Base-by-base conservation (phyloP, 2,888 invertebrate genomes). In the Ecdyonurus torrentis region DNA sequence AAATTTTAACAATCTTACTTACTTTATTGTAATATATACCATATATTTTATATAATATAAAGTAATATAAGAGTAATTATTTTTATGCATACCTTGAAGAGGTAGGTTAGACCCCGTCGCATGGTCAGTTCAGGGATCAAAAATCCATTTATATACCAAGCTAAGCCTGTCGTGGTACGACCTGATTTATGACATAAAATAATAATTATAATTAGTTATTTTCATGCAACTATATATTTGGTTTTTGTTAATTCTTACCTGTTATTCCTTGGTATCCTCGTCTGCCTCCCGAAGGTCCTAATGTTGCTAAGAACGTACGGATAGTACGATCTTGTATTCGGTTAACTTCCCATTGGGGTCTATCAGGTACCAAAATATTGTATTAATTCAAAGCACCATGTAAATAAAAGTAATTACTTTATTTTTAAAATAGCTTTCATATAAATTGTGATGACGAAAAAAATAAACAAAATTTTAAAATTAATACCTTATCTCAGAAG, bases 111-210 rank as follows among this genome's bases (percentile, higher is more conserved):
- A 0, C 93, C 94, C 62, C 95, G 78, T 65, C 91, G 81, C 69
- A 96, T 77, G 81, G 89, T 92, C 65, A 96, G 76, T 74, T 94
- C 92, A 0, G 94, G 94, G 61, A 87, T 84, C 69, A 95, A 78
- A 70, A 85, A 83, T 0, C 95, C 95, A 75, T 96, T 94, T 66
- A 96, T 88, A 76, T 94, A 96, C 92, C 93, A 95, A 15, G 91
- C 86, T 58, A 89, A 77, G 0, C 84, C 87, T 68, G 82, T 86
- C 52, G 83, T 83, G 25, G 83, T 82, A 72, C 84, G 84, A 1
- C 83, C 83, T 82, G 58, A 18, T n/a, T n/a, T n/a, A n/a, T 70
- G 68, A 25, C 7, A 10, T 10, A 7, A 50, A 60, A 2, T 25
- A 58, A 64, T 58, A 59, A 25, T 62, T 58, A 59, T 20, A 15